Evolutionary conservation across 2,888 invertebrate species (phyloP), one percentile per base, ranked within the genome.

Genomic region (Agrochola circellaris): DNA sequence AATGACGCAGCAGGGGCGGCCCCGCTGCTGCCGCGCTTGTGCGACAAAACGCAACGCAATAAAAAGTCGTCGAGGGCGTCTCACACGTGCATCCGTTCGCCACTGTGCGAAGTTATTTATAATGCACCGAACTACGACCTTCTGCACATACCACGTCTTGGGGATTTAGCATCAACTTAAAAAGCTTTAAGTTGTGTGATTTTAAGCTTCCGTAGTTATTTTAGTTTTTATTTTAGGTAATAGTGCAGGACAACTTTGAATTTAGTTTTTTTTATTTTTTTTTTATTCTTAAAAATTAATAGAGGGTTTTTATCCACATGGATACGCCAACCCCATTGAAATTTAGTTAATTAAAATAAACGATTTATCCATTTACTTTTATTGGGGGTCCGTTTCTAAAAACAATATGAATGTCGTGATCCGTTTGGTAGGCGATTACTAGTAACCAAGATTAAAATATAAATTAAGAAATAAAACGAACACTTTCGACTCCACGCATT

Each of bases 71-170:
- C 88, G 90, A 89, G 91, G 90, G 92, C 92, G 94, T 93, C 94
- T 93, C 94, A 94, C 96, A 96, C 96, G 96, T 96, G 96, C 96
- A 96, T 96, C 96, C 96, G 96, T 93, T 91, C 89, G 92, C 92
- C 90, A 91, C 93, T 93, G 92, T 93, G 95, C 95, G 88, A 95
- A 95, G 94, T 93, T 96, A 96, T 95, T 96, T 96, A 93, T 91
- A 93, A 81, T 81, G 79, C 79, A 80, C 74, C 78, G 82, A 84
- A 82, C 74, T 75, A 73, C 75, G 80, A 79, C 87, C 79, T 87
- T 78, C 71, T 38, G 67, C 70, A 73, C 68, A 82, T 79, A 76
- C 66, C 78, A 58, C 75, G 77, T 77, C 75, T 78, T 74, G 7
- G 30, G 51, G 76, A 79, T 83, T 84, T 77, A 71, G 60, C 69